Evolutionary conservation across 2,888 invertebrate species (phyloP).

Genomic region (Pseudolycoriella hygida): DNA sequence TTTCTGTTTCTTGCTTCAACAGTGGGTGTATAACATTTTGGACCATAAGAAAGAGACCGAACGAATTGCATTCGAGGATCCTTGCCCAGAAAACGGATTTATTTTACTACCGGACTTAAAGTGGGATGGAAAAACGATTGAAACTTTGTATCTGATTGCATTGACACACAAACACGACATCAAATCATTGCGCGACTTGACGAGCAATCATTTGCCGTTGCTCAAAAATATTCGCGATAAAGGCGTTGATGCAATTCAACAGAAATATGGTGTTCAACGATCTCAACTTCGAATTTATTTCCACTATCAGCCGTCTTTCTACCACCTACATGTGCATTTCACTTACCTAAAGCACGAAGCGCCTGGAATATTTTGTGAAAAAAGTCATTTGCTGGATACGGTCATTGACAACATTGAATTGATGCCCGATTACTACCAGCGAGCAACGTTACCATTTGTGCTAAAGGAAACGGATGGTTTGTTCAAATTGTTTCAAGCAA

Average conservation of each 20-base stretch:
- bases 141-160: constrained; percentile 71
- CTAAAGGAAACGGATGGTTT: constrained; percentile 59
- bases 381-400: constrained; percentile 69
- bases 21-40: constrained; percentile 97
- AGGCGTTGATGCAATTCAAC: constrained; percentile 54
- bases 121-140: constrained; percentile 69
- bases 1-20: constrained; percentile 21
- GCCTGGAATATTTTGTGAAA: constrained; percentile 67
- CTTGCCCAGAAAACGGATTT: constrained; percentile 59
- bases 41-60: constrained; percentile 82
- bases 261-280: constrained; percentile 53
- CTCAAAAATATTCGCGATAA: constrained; percentile 63
- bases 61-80: constrained; percentile 67
- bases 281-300: constrained; percentile 67
- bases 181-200: constrained; percentile 72
- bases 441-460: constrained; percentile 62
- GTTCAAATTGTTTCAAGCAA: constrained; percentile 15
- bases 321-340: constrained; percentile 91
- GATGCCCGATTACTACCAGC: constrained; percentile 65
- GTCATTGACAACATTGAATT: constrained; percentile 84
- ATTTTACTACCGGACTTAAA: constrained; percentile 86
- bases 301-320: constrained; percentile 95
- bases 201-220: constrained; percentile 56
- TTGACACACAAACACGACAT: constrained; percentile 56
- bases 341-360: constrained; percentile 63